Base-by-base conservation (phyloP, 2,797 vertebrate species). In the Lithobates pipiens region DNA sequence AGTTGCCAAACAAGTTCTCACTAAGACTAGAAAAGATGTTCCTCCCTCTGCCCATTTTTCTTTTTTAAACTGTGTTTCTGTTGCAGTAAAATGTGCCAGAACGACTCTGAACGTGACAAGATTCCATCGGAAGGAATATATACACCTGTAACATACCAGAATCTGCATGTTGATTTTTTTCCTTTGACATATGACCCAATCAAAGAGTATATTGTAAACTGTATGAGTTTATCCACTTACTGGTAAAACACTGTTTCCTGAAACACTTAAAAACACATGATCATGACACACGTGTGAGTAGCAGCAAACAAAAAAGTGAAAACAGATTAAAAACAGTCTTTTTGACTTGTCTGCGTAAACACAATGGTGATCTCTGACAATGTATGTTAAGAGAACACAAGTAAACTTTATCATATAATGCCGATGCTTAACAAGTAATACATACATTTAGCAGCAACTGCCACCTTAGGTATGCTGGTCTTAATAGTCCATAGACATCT, bases 321-420 rank as follows among this genome's bases (percentile, higher is more conserved):
- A 79, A 69, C 29, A 69, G 44, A 68, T 36, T 80, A 81, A 27
- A 81, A 72, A 69, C 10, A 71, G 44, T 70, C 21, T 57, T 77
- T 77, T 61, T 72, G 79, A 81, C 79, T 27, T 34, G n/a, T 57
- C 27, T 6, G 34, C 15, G 50, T 57, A 54, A 80, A 80, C 68
- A 80, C 34, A 61, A 63, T 73, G 10, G 32, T 81, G 68, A 72
- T 16, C 79, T 61, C n/a, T 57, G 29, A 3, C 8, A 69, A 80
- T 34, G 57, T 57, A 69, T 50, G 42, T 25, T 29, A 46, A 78
- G 15, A 46, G 54, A 39, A 10, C 23, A 25, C 34, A 36, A 36
- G 21, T 54, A 10, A 57, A 79, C 77, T 2, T 10, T 67, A 16
- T 46, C 77, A 79, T 23, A 50, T 39, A 77, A 39, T 42, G 50